phyloP scores from a whole-genome alignment of 1,140 invertebrate species.

The Chrysopa pallens region DNA sequence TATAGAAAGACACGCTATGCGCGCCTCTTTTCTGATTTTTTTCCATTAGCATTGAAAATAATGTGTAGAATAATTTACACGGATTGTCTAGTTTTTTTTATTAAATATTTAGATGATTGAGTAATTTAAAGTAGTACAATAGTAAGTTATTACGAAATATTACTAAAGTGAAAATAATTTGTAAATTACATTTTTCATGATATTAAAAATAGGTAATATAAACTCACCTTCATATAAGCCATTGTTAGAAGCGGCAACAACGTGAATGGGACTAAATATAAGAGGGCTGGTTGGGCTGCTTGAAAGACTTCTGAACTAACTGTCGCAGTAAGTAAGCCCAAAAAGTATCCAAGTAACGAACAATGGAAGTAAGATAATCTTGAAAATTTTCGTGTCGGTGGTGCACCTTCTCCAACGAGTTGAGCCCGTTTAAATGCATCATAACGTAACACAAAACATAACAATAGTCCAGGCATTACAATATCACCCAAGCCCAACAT shows the following conservation, averaged over 20 bases:
- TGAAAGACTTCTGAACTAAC: slow-evolving; percentile 95
- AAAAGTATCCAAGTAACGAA: slow-evolving; percentile 92
- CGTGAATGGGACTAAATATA: slow-evolving; percentile 95
- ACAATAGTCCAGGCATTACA: slow-evolving; percentile 90
- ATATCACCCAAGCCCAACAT: slow-evolving; percentile 93
- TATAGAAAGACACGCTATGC: too few species aligned
- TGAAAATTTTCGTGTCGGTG: slow-evolving; percentile 23
- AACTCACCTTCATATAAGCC: slow-evolving; percentile 91
- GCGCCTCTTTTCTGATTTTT: too few species aligned
- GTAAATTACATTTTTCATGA: slow-evolving; percentile 2
- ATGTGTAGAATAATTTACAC: too few species aligned
- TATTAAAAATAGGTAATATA: too few species aligned
- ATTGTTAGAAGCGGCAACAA: slow-evolving; percentile 87
- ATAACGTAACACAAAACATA: slow-evolving; percentile 91
- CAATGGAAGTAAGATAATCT: slow-evolving; percentile 85
- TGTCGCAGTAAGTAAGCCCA: slow-evolving; percentile 89
- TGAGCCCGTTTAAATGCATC: slow-evolving; percentile 91
- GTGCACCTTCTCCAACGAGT: slow-evolving; percentile 18
- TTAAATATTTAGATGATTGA: slow-evolving; percentile 1
- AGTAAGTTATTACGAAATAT: not conserved
- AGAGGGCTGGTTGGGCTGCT: slow-evolving; percentile 89
- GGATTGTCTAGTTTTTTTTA: slow-evolving; percentile 1
- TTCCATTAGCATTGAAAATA: too few species aligned
- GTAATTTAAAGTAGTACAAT: slow-evolving; percentile 1
- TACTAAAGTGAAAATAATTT: slow-evolving; percentile 2